Conservation (phyloP, 2,797 vertebrate species). For the Acestrorhynchus altus region DNA sequence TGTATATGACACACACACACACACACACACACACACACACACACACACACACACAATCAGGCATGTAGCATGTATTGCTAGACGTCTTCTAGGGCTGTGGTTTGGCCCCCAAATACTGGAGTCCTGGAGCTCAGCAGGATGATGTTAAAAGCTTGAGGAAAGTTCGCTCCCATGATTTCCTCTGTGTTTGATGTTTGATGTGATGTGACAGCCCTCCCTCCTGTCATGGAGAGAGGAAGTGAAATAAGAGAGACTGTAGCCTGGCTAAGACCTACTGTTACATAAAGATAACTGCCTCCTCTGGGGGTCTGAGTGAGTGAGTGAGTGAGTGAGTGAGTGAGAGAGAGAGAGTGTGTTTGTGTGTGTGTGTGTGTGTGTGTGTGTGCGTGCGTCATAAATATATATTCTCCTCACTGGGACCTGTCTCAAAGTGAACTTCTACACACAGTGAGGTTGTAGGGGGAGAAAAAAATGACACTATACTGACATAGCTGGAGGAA, state of each 20-base stretch:
- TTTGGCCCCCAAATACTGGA: not conserved
- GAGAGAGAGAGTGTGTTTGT: conserved; percentile 5
- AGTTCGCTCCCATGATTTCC: not conserved
- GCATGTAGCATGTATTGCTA: not conserved
- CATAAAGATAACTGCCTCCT: conserved; percentile 4
- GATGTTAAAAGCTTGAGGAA: conserved; percentile 3
- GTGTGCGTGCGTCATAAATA: conserved; percentile 19
- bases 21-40: too few species aligned
- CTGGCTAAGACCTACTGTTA: conserved; percentile 2
- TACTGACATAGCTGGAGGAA: not conserved
- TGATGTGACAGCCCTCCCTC: conserved; percentile 30
- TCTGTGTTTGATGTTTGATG: conserved; percentile 2
- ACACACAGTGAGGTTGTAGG: not conserved
- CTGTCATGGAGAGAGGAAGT: not conserved
- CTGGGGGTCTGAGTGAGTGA: not conserved
- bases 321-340: too few species aligned
- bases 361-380: not conserved
- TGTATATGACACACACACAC: too few species aligned
- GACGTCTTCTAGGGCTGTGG: too few species aligned
- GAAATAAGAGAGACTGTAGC: not conserved
- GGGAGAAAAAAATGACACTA: not conserved
- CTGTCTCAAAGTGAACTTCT: conserved; percentile 52
- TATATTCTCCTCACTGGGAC: conserved; percentile 18
- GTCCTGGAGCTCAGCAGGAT: not conserved
- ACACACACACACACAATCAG: not conserved